Base-by-base conservation (phyloP, 2,113 vertebrate genomes). In the Triplophysa dalaica region DNA sequence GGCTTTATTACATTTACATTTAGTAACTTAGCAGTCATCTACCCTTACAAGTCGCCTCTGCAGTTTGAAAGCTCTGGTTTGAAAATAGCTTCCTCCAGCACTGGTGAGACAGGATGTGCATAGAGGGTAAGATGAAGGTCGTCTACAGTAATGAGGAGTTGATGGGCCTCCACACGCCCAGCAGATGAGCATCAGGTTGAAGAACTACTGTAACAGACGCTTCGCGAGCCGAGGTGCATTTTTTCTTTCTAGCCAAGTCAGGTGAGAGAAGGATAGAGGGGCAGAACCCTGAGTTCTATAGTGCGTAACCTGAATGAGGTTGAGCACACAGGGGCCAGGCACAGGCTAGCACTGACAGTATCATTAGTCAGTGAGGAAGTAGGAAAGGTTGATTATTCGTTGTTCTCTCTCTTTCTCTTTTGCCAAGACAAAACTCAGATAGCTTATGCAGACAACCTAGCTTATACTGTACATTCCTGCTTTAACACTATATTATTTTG, bases 331-430 rank as follows among this genome's bases (percentile, higher is more conserved):
- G 61, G 43, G 60, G 61, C 61, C 22, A 54, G 33, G 45, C 70
- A 61, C 52, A 67, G 70, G 64, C 63, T 43, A 19, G 48, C 29
- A 29, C 52, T 80, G 79, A 80, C 70, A 75, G 70, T 43, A 50
- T 74, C 70, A 81, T 81, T 81, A 75, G 70, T 81, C 70, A 81
- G 56, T 6, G 70, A 70, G 24, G 17, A 61, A 21, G 43, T 6
- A 43, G 24, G 38, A 50, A 21, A 61, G n/a, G 14, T 58, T 26
- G 9, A 65, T 29, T 64, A 65, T 38, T 11, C 45, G 45, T 64
- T 64, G 41, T 33, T 38, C 17, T 33, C 33, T 38, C 11, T 33
- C 33, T 33, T 33, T 33, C 33, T 33, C 33, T 33, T 33, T 33
- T 33, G 29, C 29, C 4, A 33, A 33, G 29, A 33, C 4, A 33